Base-by-base conservation (phyloP, 2,797 vertebrate species). In the Aeoliscus strigatus region DNA sequence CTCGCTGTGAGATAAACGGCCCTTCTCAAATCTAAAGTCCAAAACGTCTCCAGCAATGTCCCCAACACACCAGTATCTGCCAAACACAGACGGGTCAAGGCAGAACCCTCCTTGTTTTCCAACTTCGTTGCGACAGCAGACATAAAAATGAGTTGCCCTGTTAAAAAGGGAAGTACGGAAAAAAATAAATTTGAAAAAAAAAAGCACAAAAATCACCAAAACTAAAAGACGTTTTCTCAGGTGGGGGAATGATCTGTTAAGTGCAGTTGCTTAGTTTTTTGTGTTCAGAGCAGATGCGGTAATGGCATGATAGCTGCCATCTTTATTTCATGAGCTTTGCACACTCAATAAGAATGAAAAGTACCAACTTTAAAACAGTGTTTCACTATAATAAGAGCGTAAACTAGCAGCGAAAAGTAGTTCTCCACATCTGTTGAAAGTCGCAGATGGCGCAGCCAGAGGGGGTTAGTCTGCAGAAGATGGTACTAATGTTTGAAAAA, bases 91-190 rank as follows among this genome's bases (percentile, higher is more conserved):
- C 24, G 39, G 42, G 51, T 43, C 34, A 14, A 23, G 28, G 27
- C 62, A 26, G 37, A 60, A 26, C 14, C 27, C 29, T 50, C 21
- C 57, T 43, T 62, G 42, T 53, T 42, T 42, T 50, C n/a, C n/a
- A n/a, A n/a, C n/a, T 43, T 51, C 43, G 55, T 61, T 59, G 46
- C 52, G 69, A 80, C 80, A 89, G 86, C 91, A 93, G 92, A 92
- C 92, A 92, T 92, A 92, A 92, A 93, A 93, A 93, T 93, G 90
- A 73, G 87, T 91, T 89, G 86, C 79, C 83, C 84, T 82, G 37
- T 77, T 74, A 28, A 51, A 27, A 83, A 67, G 84, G 83, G 81
- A 82, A 88, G 88, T 89, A 87, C 85, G 59, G 55, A 37, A 30
- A 23, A 52, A 66, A 33, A 39, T 21, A 4, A 12, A 37, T 35